Evolutionary conservation across 2,888 invertebrate species (phyloP).

Genomic region (Drosophila trichaetosa): DNA sequence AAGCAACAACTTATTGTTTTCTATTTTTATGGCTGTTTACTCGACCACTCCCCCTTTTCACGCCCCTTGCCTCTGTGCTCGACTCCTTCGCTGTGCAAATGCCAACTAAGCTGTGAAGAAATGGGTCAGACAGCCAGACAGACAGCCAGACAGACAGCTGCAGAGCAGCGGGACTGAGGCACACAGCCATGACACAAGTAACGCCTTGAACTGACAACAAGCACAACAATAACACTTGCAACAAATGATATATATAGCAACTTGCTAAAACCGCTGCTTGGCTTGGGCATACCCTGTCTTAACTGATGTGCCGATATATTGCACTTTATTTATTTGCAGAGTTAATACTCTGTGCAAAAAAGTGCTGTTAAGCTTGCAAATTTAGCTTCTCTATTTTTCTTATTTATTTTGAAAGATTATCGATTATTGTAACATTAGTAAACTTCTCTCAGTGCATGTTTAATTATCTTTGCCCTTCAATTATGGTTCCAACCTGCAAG

Average conservation of each 20-base stretch:
- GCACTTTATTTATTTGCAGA: no score
- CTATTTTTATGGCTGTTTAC: conserved; percentile 52
- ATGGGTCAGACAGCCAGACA: conserved; percentile 67
- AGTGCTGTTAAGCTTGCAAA: no score
- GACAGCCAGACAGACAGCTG: conserved; percentile 6
- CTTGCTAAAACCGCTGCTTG: not conserved
- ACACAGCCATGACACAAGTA: conserved; percentile 50
- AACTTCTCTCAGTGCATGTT: not conserved
- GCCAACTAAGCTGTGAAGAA: conserved; percentile 65
- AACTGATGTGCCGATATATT: not conserved
- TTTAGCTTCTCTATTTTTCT: not conserved
- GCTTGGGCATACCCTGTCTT: conserved; percentile 9
- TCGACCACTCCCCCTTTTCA: not conserved
- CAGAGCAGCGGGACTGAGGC: conserved; percentile 19
- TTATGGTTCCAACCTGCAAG: not conserved
- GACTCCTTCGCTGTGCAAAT: conserved; percentile 21
- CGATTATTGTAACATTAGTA: not conserved
- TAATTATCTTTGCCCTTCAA: not conserved
- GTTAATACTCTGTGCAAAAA: not conserved
- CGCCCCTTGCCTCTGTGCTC: not conserved
- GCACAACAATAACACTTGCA: conserved; percentile 50
- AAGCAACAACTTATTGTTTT: conserved; percentile 69
- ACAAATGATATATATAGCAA: conserved; percentile 36
- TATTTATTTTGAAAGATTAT: not conserved
- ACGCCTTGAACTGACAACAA: conserved; percentile 60